Evolutionary conservation across 2,113 vertebrate species (phyloP), one percentile per base, ranked within the genome.

Genomic region (Plectropomus leopardus): DNA sequence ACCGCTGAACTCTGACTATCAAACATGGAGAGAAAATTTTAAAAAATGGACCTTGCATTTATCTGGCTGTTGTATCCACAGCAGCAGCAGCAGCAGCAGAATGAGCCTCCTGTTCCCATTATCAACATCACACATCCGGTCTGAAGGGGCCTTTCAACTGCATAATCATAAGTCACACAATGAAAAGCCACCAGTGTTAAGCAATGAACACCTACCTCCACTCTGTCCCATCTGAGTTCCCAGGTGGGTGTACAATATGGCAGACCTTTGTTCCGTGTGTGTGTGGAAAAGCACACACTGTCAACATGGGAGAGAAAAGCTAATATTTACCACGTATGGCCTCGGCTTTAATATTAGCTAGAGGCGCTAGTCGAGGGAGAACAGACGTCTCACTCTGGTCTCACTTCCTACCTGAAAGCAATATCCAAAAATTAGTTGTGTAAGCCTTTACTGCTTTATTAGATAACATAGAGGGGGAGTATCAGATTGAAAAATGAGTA

Each of bases 321-420:
- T 95, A 95, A 95, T 95, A 95, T 95, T 95, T 94, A 94, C 93
- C 93, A 90, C 84, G 81, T 91, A 93, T 84, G 88, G 92, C 85
- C 85, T 90, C 86, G 78, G 92, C 91, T 93, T 94, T 94, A 94
- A 91, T 94, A 93, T 94, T 93, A 94, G 93, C 93, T 87, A 28
- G 88, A 89, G 88, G 86, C 61, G 71, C 87, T 71, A 89, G 89
- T 76, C 13, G 74, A 86, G 80, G 77, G 79, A 91, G 86, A 90
- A 81, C 89, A 90, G 86, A 80, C 72, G 77, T 80, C 76, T 85
- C 78, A 83, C 83, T 92, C 80, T 79, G 75, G 69, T 26, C 85
- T 80, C 73, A 26, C 73, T 82, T 78, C 72, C 87, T 81, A 59
- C 66, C 70, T 24, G 10, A 74, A 76, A 53, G 86, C 70, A 71